phyloP scores from a whole-genome alignment of 2,797 vertebrate species.

The Chiroxiphia lanceolata region DNA sequence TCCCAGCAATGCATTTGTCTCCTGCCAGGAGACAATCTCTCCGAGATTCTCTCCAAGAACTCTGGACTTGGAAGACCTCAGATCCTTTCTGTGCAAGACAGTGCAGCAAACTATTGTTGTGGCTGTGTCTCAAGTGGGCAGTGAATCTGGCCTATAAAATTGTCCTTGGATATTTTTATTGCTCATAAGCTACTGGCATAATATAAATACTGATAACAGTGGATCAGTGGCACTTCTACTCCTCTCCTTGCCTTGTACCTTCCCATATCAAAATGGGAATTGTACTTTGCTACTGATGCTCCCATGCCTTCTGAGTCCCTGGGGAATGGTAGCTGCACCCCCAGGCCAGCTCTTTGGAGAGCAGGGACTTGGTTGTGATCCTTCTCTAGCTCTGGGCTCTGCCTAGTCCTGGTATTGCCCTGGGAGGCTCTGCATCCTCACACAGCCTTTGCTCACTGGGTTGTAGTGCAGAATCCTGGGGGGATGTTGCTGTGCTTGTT shows the following conservation, averaged over 20 bases:
- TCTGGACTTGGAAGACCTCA: background rate
- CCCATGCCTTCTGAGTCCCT: fast-evolving
- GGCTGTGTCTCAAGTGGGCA: background rate
- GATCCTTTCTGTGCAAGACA: background rate
- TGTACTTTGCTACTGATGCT: background rate
- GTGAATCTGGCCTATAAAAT: background rate
- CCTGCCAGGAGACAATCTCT: background rate
- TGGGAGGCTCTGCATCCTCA: background rate
- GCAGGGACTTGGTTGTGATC: background rate
- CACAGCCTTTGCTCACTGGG: background rate
- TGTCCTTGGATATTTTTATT: background rate
- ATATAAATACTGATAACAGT: background rate
- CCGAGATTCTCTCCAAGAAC: background rate
- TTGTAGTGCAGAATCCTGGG: background rate
- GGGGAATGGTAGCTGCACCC: background rate
- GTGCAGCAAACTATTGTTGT: background rate
- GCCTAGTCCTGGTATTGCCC: fast-evolving
- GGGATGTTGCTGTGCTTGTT: background rate
- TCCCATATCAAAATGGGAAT: background rate
- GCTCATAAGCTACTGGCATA: background rate
- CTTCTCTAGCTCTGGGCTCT: background rate
- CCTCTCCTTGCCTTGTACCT: background rate
- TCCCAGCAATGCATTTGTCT: background rate
- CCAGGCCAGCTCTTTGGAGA: fast-evolving
- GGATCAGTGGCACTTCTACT: background rate